Evolutionary conservation across 2,888 invertebrate species (phyloP).

Genomic region (Sphaeridia pumilis): DNA sequence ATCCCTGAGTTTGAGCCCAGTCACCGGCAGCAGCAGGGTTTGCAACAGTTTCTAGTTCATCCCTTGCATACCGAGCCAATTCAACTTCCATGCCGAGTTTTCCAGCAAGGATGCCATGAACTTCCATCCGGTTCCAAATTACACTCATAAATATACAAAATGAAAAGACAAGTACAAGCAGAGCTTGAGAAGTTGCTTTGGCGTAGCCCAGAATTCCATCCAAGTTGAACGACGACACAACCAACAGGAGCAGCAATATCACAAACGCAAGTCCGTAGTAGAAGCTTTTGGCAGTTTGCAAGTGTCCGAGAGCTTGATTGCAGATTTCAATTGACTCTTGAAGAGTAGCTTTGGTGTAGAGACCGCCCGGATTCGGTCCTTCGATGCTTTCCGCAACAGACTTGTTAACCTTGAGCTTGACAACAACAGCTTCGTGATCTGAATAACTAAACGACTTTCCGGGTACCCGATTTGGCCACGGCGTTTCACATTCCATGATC

Average conservation of each 20-base stretch:
- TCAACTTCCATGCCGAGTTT: constrained; percentile 55
- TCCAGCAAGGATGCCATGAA: constrained; percentile 63
- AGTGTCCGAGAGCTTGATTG: constrained; percentile 45
- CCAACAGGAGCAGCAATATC: constrained; percentile 24
- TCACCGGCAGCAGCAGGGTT: not conserved
- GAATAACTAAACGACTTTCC: constrained; percentile 64
- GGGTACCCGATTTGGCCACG: constrained; percentile 62
- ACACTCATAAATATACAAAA: constrained; percentile 55
- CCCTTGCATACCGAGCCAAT: constrained; percentile 15
- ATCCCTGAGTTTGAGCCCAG: not conserved
- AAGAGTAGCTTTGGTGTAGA: constrained; percentile 38
- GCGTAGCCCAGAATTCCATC: constrained; percentile 20
- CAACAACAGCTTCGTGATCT: constrained; percentile 75
- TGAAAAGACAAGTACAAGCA: constrained; percentile 25
- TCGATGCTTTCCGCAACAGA: constrained; percentile 16
- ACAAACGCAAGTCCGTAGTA: constrained; percentile 26
- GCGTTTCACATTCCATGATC: constrained; percentile 51
- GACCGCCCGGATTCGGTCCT: not conserved
- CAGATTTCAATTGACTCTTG: constrained; percentile 52
- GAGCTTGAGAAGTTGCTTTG: constrained; percentile 17
- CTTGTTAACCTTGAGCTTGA: constrained; percentile 42
- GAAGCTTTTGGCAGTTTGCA: constrained; percentile 40
- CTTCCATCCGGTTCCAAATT: constrained; percentile 70
- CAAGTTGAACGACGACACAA: constrained; percentile 21
- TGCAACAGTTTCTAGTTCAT: not conserved